Evolutionary conservation across 2,113 vertebrate genomes (phyloP).

Genomic region (Chaenogobius annularis): DNA sequence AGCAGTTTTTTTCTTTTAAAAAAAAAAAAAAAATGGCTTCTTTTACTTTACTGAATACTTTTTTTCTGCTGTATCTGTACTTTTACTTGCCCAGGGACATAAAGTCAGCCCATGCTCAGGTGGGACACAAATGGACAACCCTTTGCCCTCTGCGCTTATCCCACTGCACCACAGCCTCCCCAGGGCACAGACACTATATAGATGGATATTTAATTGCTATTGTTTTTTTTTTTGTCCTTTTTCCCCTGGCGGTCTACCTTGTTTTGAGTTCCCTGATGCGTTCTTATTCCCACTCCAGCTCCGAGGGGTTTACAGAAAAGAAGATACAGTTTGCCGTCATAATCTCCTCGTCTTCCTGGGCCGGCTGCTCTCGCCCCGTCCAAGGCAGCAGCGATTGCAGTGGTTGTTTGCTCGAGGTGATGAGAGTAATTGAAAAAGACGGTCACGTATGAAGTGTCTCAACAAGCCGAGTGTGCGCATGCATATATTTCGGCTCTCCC

Average conservation of each 20-base stretch:
- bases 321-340: slow-evolving; percentile 54
- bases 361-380: slow-evolving; percentile 34
- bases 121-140: not conserved
- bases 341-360: slow-evolving; percentile 37
- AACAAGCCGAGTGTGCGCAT: slow-evolving; percentile 21
- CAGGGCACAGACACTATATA: not conserved
- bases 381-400: not conserved
- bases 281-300: slow-evolving; percentile 45
- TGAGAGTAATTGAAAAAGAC: slow-evolving; percentile 46
- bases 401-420: slow-evolving; percentile 31
- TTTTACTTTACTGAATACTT: too few relatives aligned
- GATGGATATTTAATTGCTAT: slow-evolving; percentile 43
- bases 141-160: not conserved
- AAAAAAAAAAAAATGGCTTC: too few relatives aligned
- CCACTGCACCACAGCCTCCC: not conserved
- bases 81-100: not conserved
- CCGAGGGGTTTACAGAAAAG: slow-evolving; percentile 44
- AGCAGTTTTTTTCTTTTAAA: too few relatives aligned
- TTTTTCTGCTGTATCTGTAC: too few relatives aligned
- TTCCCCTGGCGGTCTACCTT: slow-evolving; percentile 14
- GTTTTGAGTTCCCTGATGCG: slow-evolving; percentile 37
- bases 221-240: slow-evolving; percentile 33
- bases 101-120: not conserved
- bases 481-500: slow-evolving; percentile 19
- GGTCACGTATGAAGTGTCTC: slow-evolving; percentile 37